These are phyloP conservation scores for Tiphia femorata DNA, from an alignment of 2,888 invertebrate species.

Conservation along the genomic window DNA sequence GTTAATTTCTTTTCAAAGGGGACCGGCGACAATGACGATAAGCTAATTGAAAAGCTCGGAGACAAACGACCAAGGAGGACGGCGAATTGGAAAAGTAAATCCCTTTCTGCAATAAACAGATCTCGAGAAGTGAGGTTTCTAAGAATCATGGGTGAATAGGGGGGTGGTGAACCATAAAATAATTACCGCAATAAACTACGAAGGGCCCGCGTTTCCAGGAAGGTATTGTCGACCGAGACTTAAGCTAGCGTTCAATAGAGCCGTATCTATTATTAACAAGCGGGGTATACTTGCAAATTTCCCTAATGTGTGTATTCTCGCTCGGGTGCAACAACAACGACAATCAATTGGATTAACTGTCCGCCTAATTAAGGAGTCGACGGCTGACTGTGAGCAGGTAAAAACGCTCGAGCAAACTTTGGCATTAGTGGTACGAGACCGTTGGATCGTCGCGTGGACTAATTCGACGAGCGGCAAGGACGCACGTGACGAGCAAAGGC, in stretches of 20 bases:
- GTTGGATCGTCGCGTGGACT: not conserved
- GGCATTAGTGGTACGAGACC: not conserved
- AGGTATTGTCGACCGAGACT: conserved; percentile 24
- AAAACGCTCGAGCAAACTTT: not conserved
- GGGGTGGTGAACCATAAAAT: conserved; percentile 43
- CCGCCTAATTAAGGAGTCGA: conserved; percentile 35
- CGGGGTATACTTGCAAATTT: not conserved
- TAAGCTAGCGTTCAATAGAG: not conserved
- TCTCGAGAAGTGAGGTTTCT: conserved; percentile 16
- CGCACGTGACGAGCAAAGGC: not conserved
- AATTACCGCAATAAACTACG: conserved; percentile 47
- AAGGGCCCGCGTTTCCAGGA: conserved; percentile 24
- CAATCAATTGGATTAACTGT: conserved; percentile 41
- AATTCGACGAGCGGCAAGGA: too few species aligned
- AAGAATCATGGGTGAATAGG: conserved; percentile 17
- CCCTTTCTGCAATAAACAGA: conserved; percentile 28
- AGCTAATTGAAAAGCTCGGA: too few species aligned
- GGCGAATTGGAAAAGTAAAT: too few species aligned
- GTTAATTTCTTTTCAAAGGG: conserved; percentile 13
- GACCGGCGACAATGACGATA: not conserved
- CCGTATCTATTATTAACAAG: not conserved
- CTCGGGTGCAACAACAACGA: conserved; percentile 14
- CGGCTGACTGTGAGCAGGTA: too few species aligned
- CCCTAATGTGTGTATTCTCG: conserved; percentile 5
- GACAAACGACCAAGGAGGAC: too few species aligned